Evolutionary conservation across 2,113 vertebrate species (phyloP), one percentile per base, ranked within the genome.

Genomic region (Corythoichthys intestinalis): DNA sequence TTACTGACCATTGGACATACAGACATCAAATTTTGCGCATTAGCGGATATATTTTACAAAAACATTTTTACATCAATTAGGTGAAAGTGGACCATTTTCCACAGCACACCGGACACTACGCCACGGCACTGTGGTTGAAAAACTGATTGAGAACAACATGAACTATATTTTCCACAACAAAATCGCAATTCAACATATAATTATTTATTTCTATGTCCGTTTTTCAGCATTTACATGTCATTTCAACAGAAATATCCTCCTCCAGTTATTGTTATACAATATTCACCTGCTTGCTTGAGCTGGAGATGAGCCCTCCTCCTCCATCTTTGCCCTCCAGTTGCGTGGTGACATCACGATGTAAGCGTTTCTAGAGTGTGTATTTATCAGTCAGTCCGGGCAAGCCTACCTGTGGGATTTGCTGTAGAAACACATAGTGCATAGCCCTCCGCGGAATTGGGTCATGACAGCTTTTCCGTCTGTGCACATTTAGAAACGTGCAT

Each of bases 371-470:
- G 63, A 34, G 72, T 74, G 57, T 37, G 41, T 59, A 67, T 9
- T 52, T 61, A 54, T 20, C 67, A 61, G 59, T n/a, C 59, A n/a
- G 38, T 61, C 57, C 38, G 57, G 57, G 59, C n/a, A 34, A 47
- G 60, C 60, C 60, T 60, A 79, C 80, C 71, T 83, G 74, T 80
- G 79, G 75, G 77, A 69, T 66, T 41, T 44, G 41, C 14, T 77
- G 28, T 60, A 56, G 39, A 59, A 70, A 66, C 41, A 78, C 3
- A 44, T 44, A 73, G 83, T 70, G 65, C 60, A n/a, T 65, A 67
- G 58, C 58, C 76, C 67, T 65, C 47, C 7, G 70, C 74, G 34
- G 80, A 90, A 90, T 67, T 90, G 78, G 89, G 86, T 91, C 87
- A 88, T 77, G 73, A 74, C 76, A 77, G 74, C 71, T 64, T 73